Evolutionary conservation across 2,888 invertebrate genomes (phyloP), one percentile per base, ranked within the genome.

Genomic region (Epiperipatus broadwayi): DNA sequence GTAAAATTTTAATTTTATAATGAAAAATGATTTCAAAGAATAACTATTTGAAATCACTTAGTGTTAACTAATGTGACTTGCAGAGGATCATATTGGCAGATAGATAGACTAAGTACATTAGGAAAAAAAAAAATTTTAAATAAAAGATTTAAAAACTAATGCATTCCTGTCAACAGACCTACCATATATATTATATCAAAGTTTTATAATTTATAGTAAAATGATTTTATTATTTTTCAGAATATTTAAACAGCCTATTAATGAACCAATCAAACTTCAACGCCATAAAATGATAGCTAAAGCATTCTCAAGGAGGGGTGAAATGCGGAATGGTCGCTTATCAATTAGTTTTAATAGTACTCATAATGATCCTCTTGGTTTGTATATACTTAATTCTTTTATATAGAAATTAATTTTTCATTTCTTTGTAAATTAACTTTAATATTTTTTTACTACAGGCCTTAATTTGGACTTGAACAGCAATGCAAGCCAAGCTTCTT

Each of bases 211-310:
- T 32, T n/a, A 36, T n/a, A 34, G 5, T 5, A 8, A 34, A 5
- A 34, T 34, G 35, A 37, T 29, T 25, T 30, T 25, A 19, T 34
- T 15, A 16, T 29, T 30, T 45, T 42, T 5, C 46, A 57, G 56
- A 43, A 38, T 54, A 2, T 53, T 51, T 42, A 22, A 38, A 14
- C 39, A 40, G 14, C 51, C 49, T n/a, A 52, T 49, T 20, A 53
- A 56, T 40, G 55, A 56, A 36, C 58, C 59, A 16, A 52, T 57
- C n/a, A 53, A 53, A 51, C 53, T 73, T 36, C 75, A 76, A 54
- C 84, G 85, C 53, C 85, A 89, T 59, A 79, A 81, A 61, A 71
- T 89, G 34, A 87, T 91, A 40, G 80, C 85, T 15, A 78, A 81
- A 56, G 84, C 83, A 0, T 91, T 79, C 66, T 77, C 79, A 0